Conservation (phyloP, 2,888 invertebrate genomes). For the Lordiphosa fenestrarum region DNA sequence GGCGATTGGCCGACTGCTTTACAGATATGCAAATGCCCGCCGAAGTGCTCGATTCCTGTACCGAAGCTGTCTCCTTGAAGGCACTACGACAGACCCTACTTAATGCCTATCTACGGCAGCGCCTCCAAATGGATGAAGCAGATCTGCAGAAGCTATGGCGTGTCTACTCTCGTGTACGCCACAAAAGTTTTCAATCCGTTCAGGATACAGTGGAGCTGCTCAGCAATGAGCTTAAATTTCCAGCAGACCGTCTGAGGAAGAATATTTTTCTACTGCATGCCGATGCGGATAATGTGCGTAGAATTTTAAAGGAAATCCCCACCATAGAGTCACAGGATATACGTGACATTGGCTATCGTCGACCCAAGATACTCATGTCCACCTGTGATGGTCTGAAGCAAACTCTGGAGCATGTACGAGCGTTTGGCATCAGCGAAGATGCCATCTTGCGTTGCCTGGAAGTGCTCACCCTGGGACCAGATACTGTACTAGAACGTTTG, state of each 20-base stretch:
- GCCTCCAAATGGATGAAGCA: constrained; percentile 78
- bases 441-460: constrained; percentile 82
- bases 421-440: constrained; percentile 82
- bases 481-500: constrained; percentile 83
- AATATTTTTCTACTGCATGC: constrained; percentile 83
- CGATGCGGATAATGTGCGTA: constrained; percentile 83
- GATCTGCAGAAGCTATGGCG: constrained; percentile 78
- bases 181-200: constrained; percentile 81
- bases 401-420: constrained; percentile 83
- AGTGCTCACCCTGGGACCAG: constrained; percentile 83
- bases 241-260: constrained; percentile 81
- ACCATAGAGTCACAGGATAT: constrained; percentile 83
- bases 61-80: constrained; percentile 67
- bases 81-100: constrained; percentile 73
- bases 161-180: constrained; percentile 75
- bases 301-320: constrained; percentile 82
- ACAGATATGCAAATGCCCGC: constrained; percentile 47
- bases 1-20: constrained; percentile 74
- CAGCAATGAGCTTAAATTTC: constrained; percentile 82
- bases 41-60: constrained; percentile 21
- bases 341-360: constrained; percentile 81
- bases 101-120: constrained; percentile 77
- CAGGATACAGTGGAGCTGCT: constrained; percentile 83
- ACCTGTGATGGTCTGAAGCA: constrained; percentile 82
- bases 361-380: constrained; percentile 85